Evolutionary conservation across 2,888 invertebrate species (phyloP).

Genomic region (Sarcophaga carnaria): DNA sequence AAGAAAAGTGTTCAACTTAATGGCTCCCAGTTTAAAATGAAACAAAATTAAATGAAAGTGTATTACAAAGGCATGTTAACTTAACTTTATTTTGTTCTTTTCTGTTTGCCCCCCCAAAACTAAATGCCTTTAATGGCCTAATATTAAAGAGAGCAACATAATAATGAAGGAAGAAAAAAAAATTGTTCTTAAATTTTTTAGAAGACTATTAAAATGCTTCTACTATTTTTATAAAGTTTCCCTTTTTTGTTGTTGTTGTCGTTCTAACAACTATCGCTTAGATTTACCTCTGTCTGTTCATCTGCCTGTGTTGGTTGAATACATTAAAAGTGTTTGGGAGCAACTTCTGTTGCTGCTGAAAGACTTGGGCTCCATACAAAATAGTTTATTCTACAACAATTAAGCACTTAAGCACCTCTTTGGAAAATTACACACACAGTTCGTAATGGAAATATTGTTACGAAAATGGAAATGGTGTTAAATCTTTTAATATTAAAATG

Average conservation of each 20-base stretch:
- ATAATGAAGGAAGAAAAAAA: background rate
- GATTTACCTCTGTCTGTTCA: background rate
- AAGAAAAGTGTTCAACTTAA: slow-evolving; percentile 52
- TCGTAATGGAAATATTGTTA: too few species aligned
- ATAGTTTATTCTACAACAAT: background rate
- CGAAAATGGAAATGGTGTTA: too few species aligned
- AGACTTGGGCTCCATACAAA: background rate
- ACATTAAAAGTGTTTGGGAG: slow-evolving; percentile 24
- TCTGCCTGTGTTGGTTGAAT: background rate
- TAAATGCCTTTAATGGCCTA: background rate
- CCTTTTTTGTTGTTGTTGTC: background rate
- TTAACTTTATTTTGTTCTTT: too few species aligned
- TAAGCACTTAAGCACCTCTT: background rate
- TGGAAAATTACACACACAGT: background rate
- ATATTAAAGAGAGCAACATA: background rate
- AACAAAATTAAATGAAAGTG: background rate
- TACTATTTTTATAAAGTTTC: too few species aligned
- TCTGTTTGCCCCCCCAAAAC: background rate
- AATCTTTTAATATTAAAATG: too few species aligned
- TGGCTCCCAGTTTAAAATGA: slow-evolving; percentile 52
- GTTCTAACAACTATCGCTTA: too few species aligned
- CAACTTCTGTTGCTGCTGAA: background rate
- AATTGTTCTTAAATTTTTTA: background rate
- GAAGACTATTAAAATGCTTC: slow-evolving; percentile 9
- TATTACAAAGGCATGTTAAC: background rate